A percentile compares a stretch with the other conserved stretches of the same genome.
These are phyloP conservation scores for Drosophila navojoa DNA, from an alignment of 1,140 invertebrate genomes.

Conservation along the genomic window DNA sequence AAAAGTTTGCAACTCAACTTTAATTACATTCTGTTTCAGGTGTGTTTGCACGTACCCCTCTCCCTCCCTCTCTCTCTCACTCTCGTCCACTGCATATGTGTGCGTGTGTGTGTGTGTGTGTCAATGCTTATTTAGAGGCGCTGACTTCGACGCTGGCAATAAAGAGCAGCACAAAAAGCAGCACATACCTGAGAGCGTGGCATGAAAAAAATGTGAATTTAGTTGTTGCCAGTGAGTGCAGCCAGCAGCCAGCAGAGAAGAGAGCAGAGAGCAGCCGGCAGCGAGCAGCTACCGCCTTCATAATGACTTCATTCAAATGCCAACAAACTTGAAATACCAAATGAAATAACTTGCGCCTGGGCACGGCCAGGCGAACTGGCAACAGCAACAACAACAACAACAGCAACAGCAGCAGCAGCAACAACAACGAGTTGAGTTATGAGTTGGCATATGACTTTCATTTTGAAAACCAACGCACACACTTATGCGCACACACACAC, in stretches of 20 bases:
- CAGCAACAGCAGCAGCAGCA: constrained; percentile 64
- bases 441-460: constrained; percentile 81
- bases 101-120: constrained; percentile 16
- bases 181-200: constrained; percentile 37
- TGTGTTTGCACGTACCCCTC: constrained; percentile 25
- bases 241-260: constrained; percentile 4
- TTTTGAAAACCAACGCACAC: constrained; percentile 69
- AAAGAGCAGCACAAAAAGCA: constrained; percentile 55
- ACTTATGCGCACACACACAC: constrained; percentile 17
- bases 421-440: constrained; percentile 77
- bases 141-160: constrained; percentile 68
- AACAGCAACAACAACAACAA: constrained; percentile 54
- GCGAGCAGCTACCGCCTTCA: constrained; percentile 49
- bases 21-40: constrained; percentile 73
- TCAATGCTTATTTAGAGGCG: constrained; percentile 77
- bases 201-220: constrained; percentile 63
- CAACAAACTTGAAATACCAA: constrained; percentile 80
- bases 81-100: not conserved
- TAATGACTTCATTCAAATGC: constrained; percentile 81
- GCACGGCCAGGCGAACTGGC: constrained; percentile 46
- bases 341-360: constrained; percentile 75
- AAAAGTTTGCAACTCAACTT: constrained; percentile 79
- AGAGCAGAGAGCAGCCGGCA: not conserved
- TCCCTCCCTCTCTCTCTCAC: not conserved
- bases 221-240: constrained; percentile 59